A percentile compares a stretch with the other conserved stretches of the same genome.
phyloP scores from a whole-genome alignment of 2,797 vertebrate genomes.

The Arremon brunneinucha region DNA sequence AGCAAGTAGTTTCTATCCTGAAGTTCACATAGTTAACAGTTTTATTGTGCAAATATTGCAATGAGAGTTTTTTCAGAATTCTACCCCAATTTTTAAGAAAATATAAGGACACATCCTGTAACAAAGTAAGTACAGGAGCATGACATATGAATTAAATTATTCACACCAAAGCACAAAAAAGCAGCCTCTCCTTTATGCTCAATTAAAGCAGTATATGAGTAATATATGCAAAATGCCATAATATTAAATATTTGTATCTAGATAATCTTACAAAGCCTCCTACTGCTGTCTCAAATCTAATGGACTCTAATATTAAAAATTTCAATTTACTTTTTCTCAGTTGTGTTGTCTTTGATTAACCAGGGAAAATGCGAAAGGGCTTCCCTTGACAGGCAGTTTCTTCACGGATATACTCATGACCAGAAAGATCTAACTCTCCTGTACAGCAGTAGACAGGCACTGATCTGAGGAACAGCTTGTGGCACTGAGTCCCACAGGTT shows the following conservation, averaged over 20 bases:
- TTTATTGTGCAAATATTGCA: not conserved
- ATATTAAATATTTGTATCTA: constrained; percentile 38
- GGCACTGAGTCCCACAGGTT: constrained; percentile 32
- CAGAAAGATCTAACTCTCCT: constrained; percentile 19
- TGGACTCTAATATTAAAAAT: constrained; percentile 42
- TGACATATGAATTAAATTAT: not conserved
- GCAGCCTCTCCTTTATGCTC: not conserved
- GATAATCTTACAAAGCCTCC: constrained; percentile 39
- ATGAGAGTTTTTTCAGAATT: not conserved
- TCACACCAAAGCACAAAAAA: not conserved
- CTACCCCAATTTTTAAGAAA: not conserved
- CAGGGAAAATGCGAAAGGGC: constrained; percentile 1
- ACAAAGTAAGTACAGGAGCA: not conserved
- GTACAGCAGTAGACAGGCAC: not conserved
- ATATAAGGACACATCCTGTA: not conserved
- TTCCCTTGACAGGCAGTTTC: constrained; percentile 32
- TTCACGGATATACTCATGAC: not conserved
- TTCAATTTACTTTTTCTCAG: constrained; percentile 51
- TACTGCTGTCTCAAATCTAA: constrained; percentile 45
- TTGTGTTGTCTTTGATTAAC: constrained; percentile 62
- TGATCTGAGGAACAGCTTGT: constrained; percentile 2
- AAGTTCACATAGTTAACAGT: not conserved
- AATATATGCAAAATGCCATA: constrained; percentile 27
- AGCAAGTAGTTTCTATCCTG: not conserved
- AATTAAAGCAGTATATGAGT: not conserved